Evolutionary conservation across 2,113 vertebrate species (phyloP).

Genomic region (Campylorhamphus procurvoides): DNA sequence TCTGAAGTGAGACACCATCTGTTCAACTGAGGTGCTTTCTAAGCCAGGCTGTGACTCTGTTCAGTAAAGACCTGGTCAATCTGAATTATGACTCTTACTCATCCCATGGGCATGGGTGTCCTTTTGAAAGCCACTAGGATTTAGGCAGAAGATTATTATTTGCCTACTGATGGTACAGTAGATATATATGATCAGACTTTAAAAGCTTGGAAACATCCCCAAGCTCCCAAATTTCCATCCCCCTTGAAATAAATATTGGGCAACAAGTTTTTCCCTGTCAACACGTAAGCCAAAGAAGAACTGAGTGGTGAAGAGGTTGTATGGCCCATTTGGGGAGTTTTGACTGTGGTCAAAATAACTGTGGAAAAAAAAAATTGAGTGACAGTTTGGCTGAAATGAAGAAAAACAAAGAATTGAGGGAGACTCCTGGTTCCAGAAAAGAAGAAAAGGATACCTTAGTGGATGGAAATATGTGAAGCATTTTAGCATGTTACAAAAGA

Average conservation of each 20-base stretch:
- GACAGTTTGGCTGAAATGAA: neutral
- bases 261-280: neutral
- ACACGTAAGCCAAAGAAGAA: neutral
- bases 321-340: neutral
- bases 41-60: neutral
- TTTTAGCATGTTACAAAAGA: neutral
- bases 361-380: neutral
- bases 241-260: neutral
- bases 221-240: neutral
- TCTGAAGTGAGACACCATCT: neutral
- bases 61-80: neutral
- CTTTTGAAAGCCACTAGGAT: neutral
- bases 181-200: neutral
- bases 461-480: accelerated
- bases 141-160: neutral
- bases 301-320: neutral
- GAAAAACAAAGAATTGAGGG: neutral
- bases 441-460: neutral
- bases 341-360: neutral
- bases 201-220: neutral
- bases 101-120: neutral
- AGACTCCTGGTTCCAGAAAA: neutral
- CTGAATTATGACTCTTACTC: accelerated
- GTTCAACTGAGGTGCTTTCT: neutral
- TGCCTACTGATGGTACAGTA: neutral